Evolutionary conservation across 2,888 invertebrate genomes (phyloP).

Genomic region (Andricus curvator): DNA sequence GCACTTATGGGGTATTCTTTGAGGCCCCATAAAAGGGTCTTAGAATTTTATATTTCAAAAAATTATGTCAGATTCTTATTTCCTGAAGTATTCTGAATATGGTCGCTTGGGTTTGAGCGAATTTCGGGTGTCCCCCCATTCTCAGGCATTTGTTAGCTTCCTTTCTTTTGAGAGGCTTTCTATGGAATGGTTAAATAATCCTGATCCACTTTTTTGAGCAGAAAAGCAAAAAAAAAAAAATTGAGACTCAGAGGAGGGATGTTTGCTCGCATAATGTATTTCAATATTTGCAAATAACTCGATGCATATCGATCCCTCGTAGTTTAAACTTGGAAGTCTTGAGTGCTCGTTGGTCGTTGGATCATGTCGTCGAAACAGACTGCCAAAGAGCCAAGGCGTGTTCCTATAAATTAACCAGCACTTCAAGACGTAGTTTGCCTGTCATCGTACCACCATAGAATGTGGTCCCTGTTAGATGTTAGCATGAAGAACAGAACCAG

Average conservation of each 20-base stretch:
- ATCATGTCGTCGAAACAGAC: slow-evolving; percentile 18
- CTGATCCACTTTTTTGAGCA: background rate
- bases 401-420: slow-evolving; percentile 35
- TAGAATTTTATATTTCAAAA: no score
- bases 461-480: slow-evolving; percentile 12
- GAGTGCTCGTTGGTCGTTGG: slow-evolving; percentile 23
- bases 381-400: slow-evolving; percentile 40
- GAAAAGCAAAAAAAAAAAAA: background rate
- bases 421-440: slow-evolving; percentile 39
- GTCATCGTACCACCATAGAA: slow-evolving; percentile 14
- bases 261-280: background rate
- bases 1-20: no score
- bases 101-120: no score
- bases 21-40: no score
- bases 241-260: background rate
- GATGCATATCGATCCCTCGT: slow-evolving; percentile 9
- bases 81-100: no score
- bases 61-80: no score
- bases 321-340: slow-evolving; percentile 27
- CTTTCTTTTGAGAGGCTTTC: background rate
- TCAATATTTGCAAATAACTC: background rate
- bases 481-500: slow-evolving; percentile 4
- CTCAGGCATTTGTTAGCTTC: background rate
- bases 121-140: no score
- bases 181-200: background rate